These are phyloP conservation scores for Xiphorhynchus erythropygius DNA, from an alignment of 2,797 vertebrate species.

Conservation along the genomic window DNA sequence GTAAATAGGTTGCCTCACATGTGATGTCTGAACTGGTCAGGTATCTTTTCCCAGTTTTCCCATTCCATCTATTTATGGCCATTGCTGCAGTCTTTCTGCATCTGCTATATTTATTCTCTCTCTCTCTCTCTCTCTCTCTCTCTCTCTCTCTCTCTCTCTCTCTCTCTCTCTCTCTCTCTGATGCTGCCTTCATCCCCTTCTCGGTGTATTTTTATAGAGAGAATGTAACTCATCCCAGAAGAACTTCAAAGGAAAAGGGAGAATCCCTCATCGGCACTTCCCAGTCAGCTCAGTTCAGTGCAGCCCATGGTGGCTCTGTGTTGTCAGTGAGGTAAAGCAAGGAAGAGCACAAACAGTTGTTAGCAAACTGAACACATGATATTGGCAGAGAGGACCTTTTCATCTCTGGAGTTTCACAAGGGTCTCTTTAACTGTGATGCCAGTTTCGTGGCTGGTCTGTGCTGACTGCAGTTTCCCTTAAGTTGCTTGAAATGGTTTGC, in stretches of 20 bases:
- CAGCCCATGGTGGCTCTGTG: neutral
- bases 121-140: neutral
- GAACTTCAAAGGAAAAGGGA: neutral
- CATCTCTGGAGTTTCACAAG: neutral
- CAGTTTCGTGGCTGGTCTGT: neutral
- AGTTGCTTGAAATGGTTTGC: neutral
- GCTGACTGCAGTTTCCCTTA: neutral
- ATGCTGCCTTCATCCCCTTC: neutral
- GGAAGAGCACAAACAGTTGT: neutral
- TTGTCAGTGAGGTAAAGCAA: neutral
- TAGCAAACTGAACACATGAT: neutral
- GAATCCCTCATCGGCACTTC: neutral
- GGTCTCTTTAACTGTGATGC: neutral
- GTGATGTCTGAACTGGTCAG: neutral
- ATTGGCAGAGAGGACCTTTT: neutral
- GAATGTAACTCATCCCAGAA: neutral
- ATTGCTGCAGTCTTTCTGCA: neutral
- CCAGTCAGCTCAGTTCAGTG: neutral
- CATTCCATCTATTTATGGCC: neutral
- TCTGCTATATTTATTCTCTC: neutral
- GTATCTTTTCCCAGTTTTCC: neutral
- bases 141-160: neutral
- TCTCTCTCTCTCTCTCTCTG: neutral
- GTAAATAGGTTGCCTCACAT: neutral
- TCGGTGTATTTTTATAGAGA: neutral